Conservation (phyloP, 2,888 invertebrate genomes). For the Atrina japonica region DNA sequence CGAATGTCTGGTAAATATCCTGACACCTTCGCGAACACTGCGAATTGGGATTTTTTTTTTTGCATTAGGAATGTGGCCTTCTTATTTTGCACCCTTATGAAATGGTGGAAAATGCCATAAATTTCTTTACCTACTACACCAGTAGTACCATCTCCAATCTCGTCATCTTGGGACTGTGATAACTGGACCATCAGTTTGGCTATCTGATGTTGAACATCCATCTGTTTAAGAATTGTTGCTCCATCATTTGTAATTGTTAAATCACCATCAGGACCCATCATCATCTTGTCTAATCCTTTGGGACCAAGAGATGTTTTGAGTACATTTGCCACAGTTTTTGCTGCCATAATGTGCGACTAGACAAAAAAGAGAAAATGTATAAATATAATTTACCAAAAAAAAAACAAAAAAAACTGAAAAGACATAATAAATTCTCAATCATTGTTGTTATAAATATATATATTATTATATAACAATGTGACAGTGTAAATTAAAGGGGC, state of each 20-base stretch:
- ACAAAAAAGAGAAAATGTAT: not conserved
- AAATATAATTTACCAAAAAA: not conserved
- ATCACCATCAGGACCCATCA: constrained; percentile 98
- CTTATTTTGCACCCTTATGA: too few species aligned
- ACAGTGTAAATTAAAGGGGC: too few species aligned
- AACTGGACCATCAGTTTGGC: constrained; percentile 98
- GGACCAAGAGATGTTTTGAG: constrained; percentile 97
- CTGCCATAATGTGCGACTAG: constrained; percentile 98
- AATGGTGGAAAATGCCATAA: too few species aligned
- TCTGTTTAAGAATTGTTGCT: constrained; percentile 98
- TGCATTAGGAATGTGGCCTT: too few species aligned
- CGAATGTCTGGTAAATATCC: too few species aligned
- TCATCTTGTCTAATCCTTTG: constrained; percentile 97
- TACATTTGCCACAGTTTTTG: constrained; percentile 93
- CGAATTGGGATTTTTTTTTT: too few species aligned
- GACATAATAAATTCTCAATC: too few species aligned
- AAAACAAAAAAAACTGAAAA: too few species aligned
- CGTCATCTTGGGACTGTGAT: constrained; percentile 99
- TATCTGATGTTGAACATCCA: constrained; percentile 99
- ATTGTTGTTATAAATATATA: too few species aligned
- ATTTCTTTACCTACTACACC: constrained; percentile 93
- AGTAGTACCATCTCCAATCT: constrained; percentile 99
- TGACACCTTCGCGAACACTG: too few species aligned
- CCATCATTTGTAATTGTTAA: constrained; percentile 99
- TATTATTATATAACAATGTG: too few species aligned